Base-by-base conservation (phyloP, 1,140 invertebrate species). In the Samia ricini region DNA sequence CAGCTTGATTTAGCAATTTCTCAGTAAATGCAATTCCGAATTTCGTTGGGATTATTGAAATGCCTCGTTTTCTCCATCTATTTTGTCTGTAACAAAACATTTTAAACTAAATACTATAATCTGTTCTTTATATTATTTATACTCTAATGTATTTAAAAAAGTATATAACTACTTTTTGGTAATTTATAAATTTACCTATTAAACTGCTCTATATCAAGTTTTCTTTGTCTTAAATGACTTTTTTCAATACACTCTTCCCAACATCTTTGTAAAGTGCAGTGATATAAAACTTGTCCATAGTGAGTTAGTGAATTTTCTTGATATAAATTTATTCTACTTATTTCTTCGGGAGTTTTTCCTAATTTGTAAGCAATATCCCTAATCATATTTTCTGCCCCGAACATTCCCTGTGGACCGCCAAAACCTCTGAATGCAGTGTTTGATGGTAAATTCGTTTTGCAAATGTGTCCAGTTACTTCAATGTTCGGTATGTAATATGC, bases 371-470 rank as follows among this genome's bases (percentile, higher is more conserved):
- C 96, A 19, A 98, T 92, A 69, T 96, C 93, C 54, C 94, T 91
- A 21, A 97, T 92, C 49, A 97, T 94, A 66, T 92, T 94, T 90
- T 98, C 97, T 0, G 92, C 94, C 1, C 94, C 91, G 78, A 97
- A 95, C 96, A 98, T 98, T 24, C 95, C 96, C 84, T 98, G 97
- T 0, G 97, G 97, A 0, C 94, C 96, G 12, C 97, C 97, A 79
- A 98, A 98, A 15, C 97, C 97, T 69, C 97, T 89, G 75, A 98
- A 98, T 4, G 97, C 97, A 0, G 97, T 98, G 74, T 98, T 98
- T 0, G 97, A 96, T 0, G 96, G 94, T 20, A 97, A 81, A 91
- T 98, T 97, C 0, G 97, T 98, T 85, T 93, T 95, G 76, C 97
- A 98, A 1, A 93, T 77, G 69, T 93, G 93, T 0, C 95, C 96